Base-by-base conservation (phyloP, 2,797 vertebrate genomes). In the Pagetopsis macropterus region DNA sequence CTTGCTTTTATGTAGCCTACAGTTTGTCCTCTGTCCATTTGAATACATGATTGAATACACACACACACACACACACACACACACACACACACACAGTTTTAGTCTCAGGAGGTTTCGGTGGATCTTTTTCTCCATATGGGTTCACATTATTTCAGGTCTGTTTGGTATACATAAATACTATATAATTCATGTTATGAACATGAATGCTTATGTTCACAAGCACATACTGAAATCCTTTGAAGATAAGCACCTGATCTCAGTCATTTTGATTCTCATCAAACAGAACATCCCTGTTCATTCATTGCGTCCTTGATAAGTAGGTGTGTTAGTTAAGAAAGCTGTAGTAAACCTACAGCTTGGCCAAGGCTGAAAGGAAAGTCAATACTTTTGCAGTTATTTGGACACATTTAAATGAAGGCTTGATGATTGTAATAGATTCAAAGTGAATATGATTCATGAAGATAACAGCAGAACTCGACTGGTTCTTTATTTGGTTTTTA, bases 191-290 rank as follows among this genome's bases (percentile, higher is more conserved):
- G 3, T 11, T 33, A 57, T 54, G 27, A 72, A 64, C 44, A 62
- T 8, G 41, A 62, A 71, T 21, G 58, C 27, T 45, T 14, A 44
- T 57, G 31, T 58, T 48, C 52, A 59, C 23, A 1, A 54, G 51
- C 50, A 31, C 40, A 5, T 33, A 31, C 12, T 43, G 3, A 16
- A n/a, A 45, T 65, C 3, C 52, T 76, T 78, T 86, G 41, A 78
- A 61, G 68, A 59, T n/a, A 45, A 65, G 50, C 84, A 89, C 79
- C 82, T 89, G 84, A 75, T 63, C 50, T 72, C 33, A 9, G 8
- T 60, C 67, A 52, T 62, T 81, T 67, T 65, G 21, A 82, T 54
- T 51, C 40, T 51, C 71, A 17, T 40, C n/a, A 65, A 45, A 48
- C 15, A 19, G 19, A 10, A 59, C 50, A 43, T 2, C 2, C 3